Conservation (phyloP, 2,797 vertebrate genomes). For the Gallinago solitaria region DNA sequence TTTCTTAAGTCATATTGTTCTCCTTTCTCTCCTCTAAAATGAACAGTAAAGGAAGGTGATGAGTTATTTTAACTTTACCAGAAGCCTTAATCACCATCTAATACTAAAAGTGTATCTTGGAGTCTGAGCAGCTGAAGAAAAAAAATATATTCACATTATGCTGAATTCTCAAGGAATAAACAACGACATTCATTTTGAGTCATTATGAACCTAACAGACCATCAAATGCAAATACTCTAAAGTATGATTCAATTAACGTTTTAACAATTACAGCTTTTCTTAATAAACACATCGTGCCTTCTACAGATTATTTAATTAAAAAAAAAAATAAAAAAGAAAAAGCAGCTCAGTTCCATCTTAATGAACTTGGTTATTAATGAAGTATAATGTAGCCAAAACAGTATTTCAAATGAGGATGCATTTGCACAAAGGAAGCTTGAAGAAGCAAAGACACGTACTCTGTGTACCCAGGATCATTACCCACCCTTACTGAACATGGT, state of each 20-base stretch:
- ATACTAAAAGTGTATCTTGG: not conserved
- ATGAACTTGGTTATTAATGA: not conserved
- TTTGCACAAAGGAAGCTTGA: not conserved
- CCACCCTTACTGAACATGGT: not conserved
- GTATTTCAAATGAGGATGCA: not conserved
- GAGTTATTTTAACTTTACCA: not conserved
- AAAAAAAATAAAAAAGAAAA: not conserved
- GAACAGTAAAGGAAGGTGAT: not conserved
- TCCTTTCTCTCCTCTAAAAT: not conserved
- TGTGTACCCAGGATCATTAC: not conserved
- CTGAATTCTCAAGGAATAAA: not conserved
- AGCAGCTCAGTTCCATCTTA: not conserved
- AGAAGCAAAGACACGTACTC: not conserved
- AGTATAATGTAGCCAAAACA: not conserved
- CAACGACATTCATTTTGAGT: not conserved
- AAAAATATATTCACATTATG: not conserved
- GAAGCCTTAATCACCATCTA: not conserved
- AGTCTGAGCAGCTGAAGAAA: not conserved
- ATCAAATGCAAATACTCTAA: not conserved
- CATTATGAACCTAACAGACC: conserved; percentile 28
- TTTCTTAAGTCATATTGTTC: not conserved
- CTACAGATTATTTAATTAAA: not conserved
- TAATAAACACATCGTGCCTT: not conserved
- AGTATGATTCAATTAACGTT: not conserved
- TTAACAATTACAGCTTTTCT: conserved; percentile 24